A percentile compares a stretch with the other conserved stretches of the same genome.
Conservation (phyloP, 1,140 invertebrate species). For the Aporrectodea caliginosa region DNA sequence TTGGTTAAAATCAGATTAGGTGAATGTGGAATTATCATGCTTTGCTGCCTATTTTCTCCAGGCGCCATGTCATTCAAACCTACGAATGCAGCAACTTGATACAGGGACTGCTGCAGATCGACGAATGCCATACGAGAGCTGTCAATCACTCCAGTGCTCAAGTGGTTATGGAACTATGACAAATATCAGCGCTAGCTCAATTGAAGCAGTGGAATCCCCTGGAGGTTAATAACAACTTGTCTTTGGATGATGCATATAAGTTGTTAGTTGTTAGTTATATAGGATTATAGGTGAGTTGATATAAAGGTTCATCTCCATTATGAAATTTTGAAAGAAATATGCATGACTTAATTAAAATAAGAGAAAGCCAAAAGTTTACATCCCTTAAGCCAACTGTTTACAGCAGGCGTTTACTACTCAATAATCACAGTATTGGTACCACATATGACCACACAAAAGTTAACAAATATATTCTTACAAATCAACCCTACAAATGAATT, state of each 20-base stretch:
- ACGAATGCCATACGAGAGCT: neutral
- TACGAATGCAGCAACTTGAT: neutral
- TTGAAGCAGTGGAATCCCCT: conserved; percentile 3
- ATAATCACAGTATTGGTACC: no score
- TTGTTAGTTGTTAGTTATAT: neutral
- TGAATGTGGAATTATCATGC: neutral
- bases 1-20: neutral
- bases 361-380: no score
- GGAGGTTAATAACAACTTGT: conserved; percentile 8
- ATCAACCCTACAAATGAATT: no score
- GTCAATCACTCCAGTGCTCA: conserved; percentile 20
- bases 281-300: no score
- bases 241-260: no score
- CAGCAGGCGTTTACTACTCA: no score
- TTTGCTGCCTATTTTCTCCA: neutral
- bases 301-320: neutral
- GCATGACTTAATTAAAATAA: neutral
- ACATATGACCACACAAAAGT: no score
- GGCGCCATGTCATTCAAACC: neutral
- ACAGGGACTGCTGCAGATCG: neutral
- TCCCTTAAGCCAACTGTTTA: no score
- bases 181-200: conserved; percentile 11
- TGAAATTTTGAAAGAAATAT: neutral
- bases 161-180: conserved; percentile 23
- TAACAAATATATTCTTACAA: no score